Conservation (phyloP, 37 sponge, comb jelly and placozoan species). For the Cladorhizidae sp. region DNA sequence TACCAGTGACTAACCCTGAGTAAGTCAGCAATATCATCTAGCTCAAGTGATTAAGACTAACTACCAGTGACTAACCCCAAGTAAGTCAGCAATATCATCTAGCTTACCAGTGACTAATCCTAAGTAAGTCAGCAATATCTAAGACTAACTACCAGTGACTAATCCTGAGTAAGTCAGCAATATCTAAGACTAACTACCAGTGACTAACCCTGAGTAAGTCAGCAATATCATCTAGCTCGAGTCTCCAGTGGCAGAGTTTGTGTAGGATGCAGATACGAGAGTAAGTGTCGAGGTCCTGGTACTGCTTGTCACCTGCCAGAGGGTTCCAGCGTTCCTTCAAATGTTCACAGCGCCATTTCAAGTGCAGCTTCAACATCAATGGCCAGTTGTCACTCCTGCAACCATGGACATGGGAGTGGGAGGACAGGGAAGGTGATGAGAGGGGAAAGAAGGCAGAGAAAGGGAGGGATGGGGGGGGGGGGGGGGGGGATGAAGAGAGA, state of each 20-base stretch:
- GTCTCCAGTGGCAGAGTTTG: conserved; percentile 78
- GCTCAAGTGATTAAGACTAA: too few species aligned
- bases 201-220: conserved; percentile 65
- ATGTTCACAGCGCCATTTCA: conserved; percentile 78
- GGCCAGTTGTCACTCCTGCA: conserved; percentile 76
- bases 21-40: too few species aligned
- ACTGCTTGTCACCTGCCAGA: conserved; percentile 40
- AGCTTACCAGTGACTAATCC: too few species aligned
- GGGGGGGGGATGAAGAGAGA: too few species aligned
- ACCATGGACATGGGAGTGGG: not conserved
- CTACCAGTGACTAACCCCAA: too few species aligned
- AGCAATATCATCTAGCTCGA: conserved; percentile 85
- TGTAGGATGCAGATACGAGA: conserved; percentile 70
- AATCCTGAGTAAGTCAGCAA: conserved; percentile 60
- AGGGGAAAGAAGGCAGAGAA: too few species aligned
- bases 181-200: not conserved
- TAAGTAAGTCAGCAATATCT: too few species aligned
- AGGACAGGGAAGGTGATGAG: too few species aligned
- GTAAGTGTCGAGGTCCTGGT: conserved; percentile 50
- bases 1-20: not conserved
- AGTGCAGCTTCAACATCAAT: conserved; percentile 72
- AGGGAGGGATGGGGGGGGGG: too few species aligned
- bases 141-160: too few species aligned
- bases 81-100: too few species aligned
- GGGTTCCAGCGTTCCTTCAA: conserved; percentile 75